Conservation (phyloP, 2,888 invertebrate species). For the Thymelicus sylvestris region DNA sequence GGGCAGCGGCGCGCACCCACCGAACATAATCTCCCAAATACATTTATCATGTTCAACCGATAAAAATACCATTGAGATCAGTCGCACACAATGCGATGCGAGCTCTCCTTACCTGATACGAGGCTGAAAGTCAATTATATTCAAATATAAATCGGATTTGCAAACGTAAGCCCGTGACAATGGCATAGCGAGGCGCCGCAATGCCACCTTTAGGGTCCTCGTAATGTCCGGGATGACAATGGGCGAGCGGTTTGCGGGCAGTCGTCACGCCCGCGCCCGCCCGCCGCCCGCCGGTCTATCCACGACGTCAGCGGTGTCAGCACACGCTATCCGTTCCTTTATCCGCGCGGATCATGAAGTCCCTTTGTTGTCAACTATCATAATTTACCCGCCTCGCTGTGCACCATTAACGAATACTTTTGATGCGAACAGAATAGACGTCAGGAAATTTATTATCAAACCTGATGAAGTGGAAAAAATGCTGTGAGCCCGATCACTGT, state of each 20-base stretch:
- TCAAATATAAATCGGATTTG: constrained; percentile 85
- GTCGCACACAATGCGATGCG: constrained; percentile 75
- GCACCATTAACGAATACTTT: constrained; percentile 42
- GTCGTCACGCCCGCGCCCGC: constrained; percentile 39
- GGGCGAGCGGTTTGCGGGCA: constrained; percentile 33
- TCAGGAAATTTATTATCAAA: constrained; percentile 27
- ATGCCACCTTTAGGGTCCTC: constrained; percentile 48
- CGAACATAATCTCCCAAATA: constrained; percentile 77
- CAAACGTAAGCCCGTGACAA: constrained; percentile 80
- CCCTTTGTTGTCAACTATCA: constrained; percentile 50
- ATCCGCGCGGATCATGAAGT: constrained; percentile 58
- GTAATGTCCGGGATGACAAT: constrained; percentile 33
- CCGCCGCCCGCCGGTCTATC: constrained; percentile 41
- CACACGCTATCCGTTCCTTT: constrained; percentile 50
- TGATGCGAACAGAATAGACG: constrained; percentile 26
- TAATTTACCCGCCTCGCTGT: constrained; percentile 40
- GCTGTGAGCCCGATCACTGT: constrained; percentile 18
- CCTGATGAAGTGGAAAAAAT: constrained; percentile 27
- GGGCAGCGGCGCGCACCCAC: constrained; percentile 58
- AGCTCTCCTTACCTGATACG: constrained; percentile 75
- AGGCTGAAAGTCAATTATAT: constrained; percentile 83
- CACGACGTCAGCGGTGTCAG: constrained; percentile 45
- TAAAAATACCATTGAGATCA: constrained; percentile 82
- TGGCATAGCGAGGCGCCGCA: constrained; percentile 72
- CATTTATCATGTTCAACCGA: constrained; percentile 82